Base-by-base conservation (phyloP, 1,140 invertebrate genomes). In the Drosophila ogumai region DNA sequence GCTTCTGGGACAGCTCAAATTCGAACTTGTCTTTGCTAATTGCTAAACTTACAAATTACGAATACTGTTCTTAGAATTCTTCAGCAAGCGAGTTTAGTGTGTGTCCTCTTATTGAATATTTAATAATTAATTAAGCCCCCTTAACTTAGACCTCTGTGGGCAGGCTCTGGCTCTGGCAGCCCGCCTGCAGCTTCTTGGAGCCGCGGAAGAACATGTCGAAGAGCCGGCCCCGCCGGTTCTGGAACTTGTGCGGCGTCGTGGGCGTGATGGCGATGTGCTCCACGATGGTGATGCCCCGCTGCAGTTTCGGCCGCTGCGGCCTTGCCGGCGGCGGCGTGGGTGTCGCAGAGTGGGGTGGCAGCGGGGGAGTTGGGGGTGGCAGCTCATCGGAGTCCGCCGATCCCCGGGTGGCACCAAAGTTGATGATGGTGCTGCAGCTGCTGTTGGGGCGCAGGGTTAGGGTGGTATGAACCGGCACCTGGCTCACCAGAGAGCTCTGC, bases 41-140 rank as follows among this genome's bases (percentile, higher is more conserved):
- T 34, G 40, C 59, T 79, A 75, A 66, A 76, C 86, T 90, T 84
- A 90, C 55, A 54, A 69, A 69, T 79, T 82, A 90, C 79, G 79
- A 90, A 90, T 90, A 90, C 86, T 90, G 86, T 90, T 90, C 55
- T 85, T 82, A 87, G 84, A 87, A 90, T 86, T 86, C 85, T 90
- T 90, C 86, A 90, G 86, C 86, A 90, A 90, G 81, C 81, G 60
- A 69, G 80, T 74, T 61, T 60, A 63, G 52, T 74, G 34, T 57
- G 47, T 59, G 31, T 36, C 60, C 31, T 41, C 32, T n/a, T 60
- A 67, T 8, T 40, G 32, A 19, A 10, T 25, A 34, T 59, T 40
- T 68, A 56, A 19, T 28, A 6, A 28, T 28, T 28, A 50, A 22
- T n/a, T 64, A 44, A 5, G 36, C 41, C n/a, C 34, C 58, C 15